Conservation (phyloP, 2,113 vertebrate genomes). For the Ibidorhyncha struthersii region DNA sequence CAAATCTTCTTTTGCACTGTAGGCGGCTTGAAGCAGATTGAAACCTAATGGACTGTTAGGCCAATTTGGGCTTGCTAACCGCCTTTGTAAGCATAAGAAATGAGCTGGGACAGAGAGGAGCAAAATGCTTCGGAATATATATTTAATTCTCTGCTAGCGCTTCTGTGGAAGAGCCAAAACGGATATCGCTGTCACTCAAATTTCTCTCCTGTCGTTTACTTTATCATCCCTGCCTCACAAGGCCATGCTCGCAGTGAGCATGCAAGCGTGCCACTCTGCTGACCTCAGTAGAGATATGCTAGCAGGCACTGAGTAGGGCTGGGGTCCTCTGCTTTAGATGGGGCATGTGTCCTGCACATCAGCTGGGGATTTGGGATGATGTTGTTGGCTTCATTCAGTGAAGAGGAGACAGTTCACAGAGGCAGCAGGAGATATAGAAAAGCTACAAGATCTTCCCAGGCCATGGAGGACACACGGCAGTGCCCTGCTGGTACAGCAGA, state of each 20-base stretch:
- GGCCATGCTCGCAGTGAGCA: fast-evolving
- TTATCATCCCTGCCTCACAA: background rate
- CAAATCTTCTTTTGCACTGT: slow-evolving; percentile 15
- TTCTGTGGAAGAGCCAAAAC: slow-evolving; percentile 25
- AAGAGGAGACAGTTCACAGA: background rate
- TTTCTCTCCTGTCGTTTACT: background rate
- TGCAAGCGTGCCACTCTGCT: background rate
- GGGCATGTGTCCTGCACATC: fast-evolving
- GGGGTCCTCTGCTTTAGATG: background rate
- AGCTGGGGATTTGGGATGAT: background rate
- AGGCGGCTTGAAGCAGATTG: background rate
- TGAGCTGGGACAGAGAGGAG: slow-evolving; percentile 46
- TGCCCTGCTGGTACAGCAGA: background rate
- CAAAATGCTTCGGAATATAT: slow-evolving; percentile 19
- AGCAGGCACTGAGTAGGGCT: background rate
- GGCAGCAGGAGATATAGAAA: fast-evolving
- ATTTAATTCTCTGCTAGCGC: background rate
- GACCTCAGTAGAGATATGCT: fast-evolving
- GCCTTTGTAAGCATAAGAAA: slow-evolving; percentile 44
- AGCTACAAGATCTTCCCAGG: background rate
- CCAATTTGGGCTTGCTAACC: slow-evolving; percentile 16
- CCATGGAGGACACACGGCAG: background rate
- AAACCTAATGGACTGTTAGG: slow-evolving; percentile 48
- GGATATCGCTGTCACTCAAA: slow-evolving; percentile 2
- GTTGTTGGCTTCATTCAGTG: background rate